phyloP scores from a whole-genome alignment of 23 tunicate genomes.

The Phallusia fumigata region DNA sequence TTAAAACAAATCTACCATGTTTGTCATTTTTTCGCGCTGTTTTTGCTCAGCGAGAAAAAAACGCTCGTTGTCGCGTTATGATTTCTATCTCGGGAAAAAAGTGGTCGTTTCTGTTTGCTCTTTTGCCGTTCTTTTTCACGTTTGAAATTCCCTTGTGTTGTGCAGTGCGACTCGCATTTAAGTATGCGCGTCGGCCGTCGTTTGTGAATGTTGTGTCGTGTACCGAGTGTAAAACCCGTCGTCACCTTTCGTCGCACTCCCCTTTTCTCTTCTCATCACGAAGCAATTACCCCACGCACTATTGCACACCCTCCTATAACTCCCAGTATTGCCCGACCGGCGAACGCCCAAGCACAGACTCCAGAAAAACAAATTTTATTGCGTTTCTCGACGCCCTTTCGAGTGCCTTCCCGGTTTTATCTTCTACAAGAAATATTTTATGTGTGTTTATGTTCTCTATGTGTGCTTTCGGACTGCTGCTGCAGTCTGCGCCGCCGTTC shows the following conservation, averaged over 20 bases:
- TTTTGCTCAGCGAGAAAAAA: neutral
- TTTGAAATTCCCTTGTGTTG: neutral
- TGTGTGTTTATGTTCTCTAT: neutral
- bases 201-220: neutral
- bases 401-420: conserved; percentile 8
- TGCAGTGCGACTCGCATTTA: neutral
- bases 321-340: conserved; percentile 3
- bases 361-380: neutral
- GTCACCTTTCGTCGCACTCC: neutral
- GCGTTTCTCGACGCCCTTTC: neutral
- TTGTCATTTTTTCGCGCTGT: neutral
- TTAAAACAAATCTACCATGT: neutral
- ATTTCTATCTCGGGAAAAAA: neutral
- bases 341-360: neutral
- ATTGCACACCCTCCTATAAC: neutral
- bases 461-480: neutral
- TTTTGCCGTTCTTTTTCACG: neutral
- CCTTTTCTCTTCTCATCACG: neutral
- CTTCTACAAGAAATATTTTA: neutral
- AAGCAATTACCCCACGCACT: neutral
- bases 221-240: neutral
- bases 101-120: neutral
- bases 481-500: neutral
- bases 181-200: neutral
- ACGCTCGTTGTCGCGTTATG: neutral